Conservation (phyloP, 2,113 vertebrate species). For the Chlorodrepanis virens region DNA sequence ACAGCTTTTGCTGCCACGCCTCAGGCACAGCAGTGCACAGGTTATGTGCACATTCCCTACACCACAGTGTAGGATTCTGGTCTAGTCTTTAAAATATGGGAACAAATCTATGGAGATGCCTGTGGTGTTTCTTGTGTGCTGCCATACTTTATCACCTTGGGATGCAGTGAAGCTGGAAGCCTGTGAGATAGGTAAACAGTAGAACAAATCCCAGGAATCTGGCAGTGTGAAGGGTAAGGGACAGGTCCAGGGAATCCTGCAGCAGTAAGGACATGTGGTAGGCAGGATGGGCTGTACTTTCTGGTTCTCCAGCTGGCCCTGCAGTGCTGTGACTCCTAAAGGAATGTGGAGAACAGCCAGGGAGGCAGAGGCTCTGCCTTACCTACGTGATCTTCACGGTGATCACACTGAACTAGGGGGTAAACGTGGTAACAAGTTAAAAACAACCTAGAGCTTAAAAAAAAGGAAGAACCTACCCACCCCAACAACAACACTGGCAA, state of each 20-base stretch:
- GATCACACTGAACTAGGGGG: not conserved
- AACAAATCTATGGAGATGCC: not conserved
- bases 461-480: not conserved
- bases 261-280: not conserved
- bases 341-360: conserved; percentile 9
- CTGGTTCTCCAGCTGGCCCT: not conserved
- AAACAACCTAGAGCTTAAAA: conserved; percentile 4
- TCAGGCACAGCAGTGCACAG: not conserved
- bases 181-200: not conserved
- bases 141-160: not conserved
- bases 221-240: not conserved
- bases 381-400: not conserved
- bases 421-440: not conserved
- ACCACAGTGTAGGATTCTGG: not conserved
- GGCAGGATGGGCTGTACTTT: not conserved
- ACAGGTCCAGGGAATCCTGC: not conserved
- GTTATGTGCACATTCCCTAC: accelerated
- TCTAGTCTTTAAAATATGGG: not conserved
- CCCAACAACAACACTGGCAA: conserved; percentile 7
- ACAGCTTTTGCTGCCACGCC: accelerated
- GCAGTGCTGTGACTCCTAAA: not conserved
- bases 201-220: not conserved
- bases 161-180: not conserved
- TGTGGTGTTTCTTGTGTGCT: not conserved
- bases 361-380: not conserved